Conservation (phyloP, 2,113 vertebrate species). For the Antennarius striatus region DNA sequence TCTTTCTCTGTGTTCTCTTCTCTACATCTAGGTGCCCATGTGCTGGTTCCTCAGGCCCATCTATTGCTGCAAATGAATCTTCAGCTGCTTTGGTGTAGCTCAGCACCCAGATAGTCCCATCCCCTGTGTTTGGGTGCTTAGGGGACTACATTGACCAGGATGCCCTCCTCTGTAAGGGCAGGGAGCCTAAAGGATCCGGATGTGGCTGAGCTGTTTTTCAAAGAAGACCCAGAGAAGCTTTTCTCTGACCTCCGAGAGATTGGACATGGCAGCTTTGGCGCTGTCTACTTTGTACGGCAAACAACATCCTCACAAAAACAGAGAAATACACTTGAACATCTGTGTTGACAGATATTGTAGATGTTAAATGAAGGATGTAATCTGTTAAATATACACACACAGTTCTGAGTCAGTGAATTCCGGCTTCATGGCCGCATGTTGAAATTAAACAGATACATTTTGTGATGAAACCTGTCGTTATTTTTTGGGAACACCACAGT, state of each 20-base stretch:
- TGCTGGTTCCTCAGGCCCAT: conserved; percentile 81
- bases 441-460: background rate
- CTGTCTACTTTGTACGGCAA: conserved; percentile 95
- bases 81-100: conserved; percentile 85
- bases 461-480: background rate
- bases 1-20: conserved; percentile 1
- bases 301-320: conserved; percentile 11
- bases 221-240: conserved; percentile 98
- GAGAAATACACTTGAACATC: background rate
- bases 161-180: conserved; percentile 96
- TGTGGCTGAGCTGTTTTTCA: conserved; percentile 97
- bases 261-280: conserved; percentile 99
- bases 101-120: conserved; percentile 91
- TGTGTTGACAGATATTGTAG: background rate
- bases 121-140: conserved; percentile 75
- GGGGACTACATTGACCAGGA: conserved; percentile 80
- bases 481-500: background rate
- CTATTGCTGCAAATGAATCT: conserved; percentile 93
- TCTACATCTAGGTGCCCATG: conserved; percentile 82
- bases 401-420: background rate
- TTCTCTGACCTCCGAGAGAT: conserved; percentile 98
- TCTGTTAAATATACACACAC: background rate
- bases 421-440: background rate
- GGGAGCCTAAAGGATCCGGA: conserved; percentile 99
- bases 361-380: background rate